Conservation (phyloP, 2,888 invertebrate genomes). For the Eupithecia insigniata region DNA sequence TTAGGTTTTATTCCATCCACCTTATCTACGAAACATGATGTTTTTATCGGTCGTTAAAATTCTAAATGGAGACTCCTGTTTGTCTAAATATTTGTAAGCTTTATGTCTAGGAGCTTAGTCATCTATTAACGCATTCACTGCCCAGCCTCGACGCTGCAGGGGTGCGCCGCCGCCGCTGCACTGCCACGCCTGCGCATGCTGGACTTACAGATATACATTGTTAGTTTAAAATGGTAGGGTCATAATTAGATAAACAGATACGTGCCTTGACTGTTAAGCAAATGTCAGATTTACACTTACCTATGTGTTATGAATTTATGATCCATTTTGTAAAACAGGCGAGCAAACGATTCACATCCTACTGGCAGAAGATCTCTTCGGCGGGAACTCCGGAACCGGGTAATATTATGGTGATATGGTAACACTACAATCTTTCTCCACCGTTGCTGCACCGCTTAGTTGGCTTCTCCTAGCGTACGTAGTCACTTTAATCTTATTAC, state of each 20-base stretch:
- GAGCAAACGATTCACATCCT: neutral
- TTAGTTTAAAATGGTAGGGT: neutral
- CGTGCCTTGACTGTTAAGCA: neutral
- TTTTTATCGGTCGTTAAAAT: slow-evolving; percentile 8
- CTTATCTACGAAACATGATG: neutral
- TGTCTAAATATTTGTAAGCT: neutral
- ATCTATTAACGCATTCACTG: neutral
- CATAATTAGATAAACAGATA: neutral
- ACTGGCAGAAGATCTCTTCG: neutral
- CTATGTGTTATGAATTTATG: no score
- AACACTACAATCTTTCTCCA: neutral
- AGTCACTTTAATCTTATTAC: slow-evolving; percentile 1
- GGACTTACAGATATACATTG: neutral
- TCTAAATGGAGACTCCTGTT: slow-evolving; percentile 3
- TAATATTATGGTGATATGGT: neutral
- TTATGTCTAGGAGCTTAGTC: neutral
- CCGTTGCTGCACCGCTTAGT: neutral
- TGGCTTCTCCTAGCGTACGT: neutral
- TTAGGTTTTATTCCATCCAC: neutral
- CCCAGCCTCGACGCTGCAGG: neutral
- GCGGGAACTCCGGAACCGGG: neutral
- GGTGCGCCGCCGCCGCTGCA: no score
- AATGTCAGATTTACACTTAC: neutral
- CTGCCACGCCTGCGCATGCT: no score
- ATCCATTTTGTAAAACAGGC: slow-evolving; percentile 1